Evolutionary conservation across 2,113 vertebrate species (phyloP), one percentile per base, ranked within the genome.

Genomic region (Chelonoidis abingdonii): DNA sequence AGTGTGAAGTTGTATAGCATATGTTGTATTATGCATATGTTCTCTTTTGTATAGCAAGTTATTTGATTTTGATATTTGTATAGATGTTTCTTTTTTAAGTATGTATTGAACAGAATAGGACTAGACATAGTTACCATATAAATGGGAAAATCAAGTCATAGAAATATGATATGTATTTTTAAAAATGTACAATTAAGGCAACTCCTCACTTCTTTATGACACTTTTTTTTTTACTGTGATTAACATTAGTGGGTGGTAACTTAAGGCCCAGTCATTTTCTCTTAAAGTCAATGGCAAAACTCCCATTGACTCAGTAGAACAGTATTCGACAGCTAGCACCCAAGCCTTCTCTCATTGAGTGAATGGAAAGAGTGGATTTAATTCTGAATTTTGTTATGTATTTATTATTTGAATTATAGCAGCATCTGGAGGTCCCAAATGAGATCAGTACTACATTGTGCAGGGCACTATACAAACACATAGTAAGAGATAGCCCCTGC

Each of bases 351-450:
- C 29, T 83, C 49, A 44, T 3, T 78, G 38, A 89, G 59, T 3
- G n/a, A 92, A 31, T 31, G 10, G 14, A 19, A 47, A 4, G 44
- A 1, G 84, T 72, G 21, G 50, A 3, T 4, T 69, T 84, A 3
- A 29, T 93, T 92, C 27, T 56, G 21, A 56, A 22, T 17, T 1
- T 65, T 57, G 11, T 5, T 0, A 0, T 29, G 12, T 29, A 78
- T 76, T 82, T 75, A 10, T 17, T 79, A n/a, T 4, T 84, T 65
- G 9, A 90, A 52, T 41, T 91, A 16, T 8, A 54, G 5, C 52
- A 27, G 31, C 5, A 75, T 3, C 29, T 72, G 75, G 38, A 62
- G 50, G 89, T 52, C 2, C 1, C 8, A 25, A 14, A 24, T 81
- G 27, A 1, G 0, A 53, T 5, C 41, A 9, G 2, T 27, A 4